Evolutionary conservation across 2,797 vertebrate genomes (phyloP), one percentile per base, ranked within the genome.

Genomic region (Choloepus didactylus): DNA sequence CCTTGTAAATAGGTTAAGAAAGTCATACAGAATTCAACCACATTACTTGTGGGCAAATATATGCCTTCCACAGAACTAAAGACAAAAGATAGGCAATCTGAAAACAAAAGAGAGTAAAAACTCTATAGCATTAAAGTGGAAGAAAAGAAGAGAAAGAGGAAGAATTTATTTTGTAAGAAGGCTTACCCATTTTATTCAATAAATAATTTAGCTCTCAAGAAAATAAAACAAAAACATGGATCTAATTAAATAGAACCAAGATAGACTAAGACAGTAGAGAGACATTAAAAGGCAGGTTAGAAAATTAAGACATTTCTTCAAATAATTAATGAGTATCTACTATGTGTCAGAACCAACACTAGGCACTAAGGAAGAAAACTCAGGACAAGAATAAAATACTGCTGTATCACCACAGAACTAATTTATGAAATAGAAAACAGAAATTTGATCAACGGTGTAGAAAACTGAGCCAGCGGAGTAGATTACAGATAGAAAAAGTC

Each of bases 1-100:
- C 41, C 14, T 91, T 81, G 67, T 66, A 86, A 81, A 82, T 11
- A 82, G 60, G 75, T 64, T 82, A 87, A 95, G 29, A 56, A 12
- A 64, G 1, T 70, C 25, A 80, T 3, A 72, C 31, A 81, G 25
- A 94, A 59, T 49, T 94, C 31, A 72, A 31, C 66, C n/a, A 59
- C 46, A 73, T 87, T 94, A 29, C 5, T 59, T 44, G n/a, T 56
- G 25, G 75, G 76, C 35, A 91, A 81, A 73, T 38, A 81, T 80
- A 85, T 72, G 72, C 67, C 38, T 79, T 80, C 56, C 56, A 86
- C 4, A 94, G 23, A 89, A 84, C 70, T 41, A 84, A 38, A 84
- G 51, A 89, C 11, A 88, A 77, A 87, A 56, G 60, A 67, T 19
- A 75, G 56, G 44, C 64, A 72, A 86, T 73, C 18, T 19, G 73